phyloP scores from a whole-genome alignment of 23 tunicate species.

The Ascidia mentula region DNA sequence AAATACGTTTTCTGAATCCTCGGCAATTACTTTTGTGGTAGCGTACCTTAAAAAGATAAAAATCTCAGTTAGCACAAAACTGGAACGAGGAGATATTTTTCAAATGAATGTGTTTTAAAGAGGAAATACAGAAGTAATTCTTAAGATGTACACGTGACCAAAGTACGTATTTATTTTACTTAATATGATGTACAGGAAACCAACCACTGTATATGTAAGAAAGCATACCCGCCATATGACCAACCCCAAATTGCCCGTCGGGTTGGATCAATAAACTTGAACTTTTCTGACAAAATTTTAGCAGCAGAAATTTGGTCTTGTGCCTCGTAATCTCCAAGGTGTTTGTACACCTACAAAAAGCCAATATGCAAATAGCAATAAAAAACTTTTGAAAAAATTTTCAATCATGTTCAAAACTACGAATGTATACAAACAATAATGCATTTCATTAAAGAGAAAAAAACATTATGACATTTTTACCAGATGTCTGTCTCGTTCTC shows the following conservation, averaged over 20 bases:
- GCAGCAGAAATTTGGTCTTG: constrained; percentile 58
- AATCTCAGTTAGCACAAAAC: too few relatives aligned
- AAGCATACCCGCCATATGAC: constrained; percentile 74
- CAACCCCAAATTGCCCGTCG: constrained; percentile 68
- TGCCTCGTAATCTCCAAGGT: constrained; percentile 59
- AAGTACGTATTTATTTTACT: too few relatives aligned
- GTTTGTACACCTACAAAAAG: constrained; percentile 48
- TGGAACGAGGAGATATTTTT: too few relatives aligned
- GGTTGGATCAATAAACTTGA: constrained; percentile 31
- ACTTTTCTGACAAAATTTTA: constrained; percentile 4
- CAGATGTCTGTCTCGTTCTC: constrained; percentile 80
- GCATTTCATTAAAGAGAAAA: too few relatives aligned
- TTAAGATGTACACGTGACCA: too few relatives aligned
- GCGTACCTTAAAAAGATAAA: too few relatives aligned
- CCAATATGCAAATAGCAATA: not conserved
- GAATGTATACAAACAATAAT: too few relatives aligned
- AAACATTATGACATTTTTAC: too few relatives aligned
- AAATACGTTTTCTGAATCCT: constrained; percentile 49
- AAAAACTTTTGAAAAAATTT: not conserved
- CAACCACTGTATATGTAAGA: too few relatives aligned
- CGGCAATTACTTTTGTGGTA: constrained; percentile 45
- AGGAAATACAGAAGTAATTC: too few relatives aligned
- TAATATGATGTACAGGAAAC: too few relatives aligned
- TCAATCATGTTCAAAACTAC: not conserved
- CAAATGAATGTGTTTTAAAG: too few relatives aligned